Conservation (phyloP, 2,888 invertebrate genomes). For the Dasysyrphus albostriatus region DNA sequence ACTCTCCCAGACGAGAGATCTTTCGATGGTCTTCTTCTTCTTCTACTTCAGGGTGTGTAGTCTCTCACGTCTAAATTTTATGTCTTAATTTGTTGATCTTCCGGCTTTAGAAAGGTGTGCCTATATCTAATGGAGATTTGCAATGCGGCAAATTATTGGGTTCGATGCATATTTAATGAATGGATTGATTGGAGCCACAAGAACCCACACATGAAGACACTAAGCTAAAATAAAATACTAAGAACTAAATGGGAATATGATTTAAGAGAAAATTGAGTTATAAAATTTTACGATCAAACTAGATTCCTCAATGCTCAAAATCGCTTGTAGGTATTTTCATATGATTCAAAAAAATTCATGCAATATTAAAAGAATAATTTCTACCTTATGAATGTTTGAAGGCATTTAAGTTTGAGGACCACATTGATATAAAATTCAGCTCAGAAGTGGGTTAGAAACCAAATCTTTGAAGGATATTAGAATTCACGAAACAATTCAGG, state of each 20-base stretch:
- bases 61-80: slow-evolving; percentile 48
- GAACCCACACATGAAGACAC: slow-evolving; percentile 45
- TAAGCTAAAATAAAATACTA: no score
- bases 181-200: slow-evolving; percentile 5
- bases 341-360: no score
- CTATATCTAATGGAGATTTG: slow-evolving; percentile 56
- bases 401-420: no score
- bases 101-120: slow-evolving; percentile 67
- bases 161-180: slow-evolving; percentile 65
- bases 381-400: not conserved
- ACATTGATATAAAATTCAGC: no score
- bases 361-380: no score
- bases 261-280: not conserved
- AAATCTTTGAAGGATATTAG: no score
- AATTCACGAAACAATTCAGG: no score
- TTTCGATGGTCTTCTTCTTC: slow-evolving; percentile 7
- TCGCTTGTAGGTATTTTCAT: no score
- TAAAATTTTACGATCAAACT: slow-evolving; percentile 4
- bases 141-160: slow-evolving; percentile 60
- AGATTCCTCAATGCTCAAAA: not conserved
- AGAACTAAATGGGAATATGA: not conserved
- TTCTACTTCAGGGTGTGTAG: not conserved
- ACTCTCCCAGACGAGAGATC: not conserved
- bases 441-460: no score
- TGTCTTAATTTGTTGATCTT: slow-evolving; percentile 75